Base-by-base conservation (phyloP, 2,113 vertebrate genomes). In the Leuciscus idus region DNA sequence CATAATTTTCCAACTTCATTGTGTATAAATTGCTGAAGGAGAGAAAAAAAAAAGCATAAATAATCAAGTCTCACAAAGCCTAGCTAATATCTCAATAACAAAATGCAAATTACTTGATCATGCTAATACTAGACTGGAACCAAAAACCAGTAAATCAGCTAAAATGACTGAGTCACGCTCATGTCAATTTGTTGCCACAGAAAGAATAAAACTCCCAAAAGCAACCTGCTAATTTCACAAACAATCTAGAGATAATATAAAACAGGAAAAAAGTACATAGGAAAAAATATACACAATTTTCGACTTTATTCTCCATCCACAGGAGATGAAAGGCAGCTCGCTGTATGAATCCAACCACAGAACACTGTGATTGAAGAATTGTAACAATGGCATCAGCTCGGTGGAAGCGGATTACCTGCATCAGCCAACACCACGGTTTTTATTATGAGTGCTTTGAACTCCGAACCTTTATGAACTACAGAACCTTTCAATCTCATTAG, bases 321-420 rank as follows among this genome's bases (percentile, higher is more conserved):
- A 0, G n/a, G 39, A 77, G 83, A 88, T 85, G 77, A 88, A 88
- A 85, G 48, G 39, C 26, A 30, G 23, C 10, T 19, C 12, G 13
- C 30, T 77, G 84, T 52, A 88, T 84, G 81, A 87, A 90, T 89
- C 87, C 87, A 91, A 90, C 92, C 90, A 87, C 85, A 86, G 28
- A 66, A 81, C 62, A n/a, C 73, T 28, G 80, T 85, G 88, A 89
- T 84, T 70, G 73, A 86, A 84, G 81, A 73, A 43, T 81, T 89
- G 68, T 66, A 85, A 74, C 36, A 86, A 81, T 76, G 78, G 84
- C 50, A 87, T 81, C 70, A 79, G 30, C 73, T 79, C 19, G 6
- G 75, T 10, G 9, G 77, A 68, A 70, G 81, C 59, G 28, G 82
- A 84, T 84, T 78, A 87, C 82, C 83, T 77, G 82, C 70, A 80